Percentiles rank a stretch among this genome's conserved stretches.
Evolutionary conservation across 2,113 vertebrate species (phyloP).

Genomic region (Vireo altiloquus): DNA sequence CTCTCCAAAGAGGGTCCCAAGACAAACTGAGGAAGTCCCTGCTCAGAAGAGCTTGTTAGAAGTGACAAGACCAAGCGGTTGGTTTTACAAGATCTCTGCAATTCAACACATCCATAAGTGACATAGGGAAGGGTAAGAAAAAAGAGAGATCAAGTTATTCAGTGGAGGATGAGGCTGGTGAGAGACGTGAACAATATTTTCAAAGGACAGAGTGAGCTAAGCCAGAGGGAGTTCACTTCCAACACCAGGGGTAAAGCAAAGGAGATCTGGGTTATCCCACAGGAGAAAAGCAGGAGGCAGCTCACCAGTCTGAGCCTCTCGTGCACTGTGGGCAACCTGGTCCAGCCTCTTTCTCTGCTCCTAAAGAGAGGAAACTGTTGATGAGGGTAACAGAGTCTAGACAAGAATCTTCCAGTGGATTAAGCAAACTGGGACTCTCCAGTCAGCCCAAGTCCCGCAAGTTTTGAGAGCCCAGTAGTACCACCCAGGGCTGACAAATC

Average conservation of each 20-base stretch:
- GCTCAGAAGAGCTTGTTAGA: neutral
- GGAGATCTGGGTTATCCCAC: neutral
- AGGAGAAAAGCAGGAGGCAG: neutral
- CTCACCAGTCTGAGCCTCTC: neutral
- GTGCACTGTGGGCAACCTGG: neutral
- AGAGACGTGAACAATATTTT: neutral
- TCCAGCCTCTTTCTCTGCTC: neutral
- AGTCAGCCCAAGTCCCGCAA: neutral
- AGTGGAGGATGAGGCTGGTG: neutral
- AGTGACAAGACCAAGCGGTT: accelerated
- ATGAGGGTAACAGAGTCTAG: neutral
- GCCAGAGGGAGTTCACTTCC: neutral
- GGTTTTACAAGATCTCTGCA: neutral
- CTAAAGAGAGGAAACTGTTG: neutral
- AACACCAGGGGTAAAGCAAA: neutral
- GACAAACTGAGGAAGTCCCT: neutral
- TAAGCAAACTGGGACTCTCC: neutral
- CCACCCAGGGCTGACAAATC: neutral
- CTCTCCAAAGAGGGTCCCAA: neutral
- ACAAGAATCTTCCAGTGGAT: neutral
- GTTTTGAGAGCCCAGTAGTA: neutral
- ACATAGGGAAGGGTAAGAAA: neutral
- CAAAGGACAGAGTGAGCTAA: neutral
- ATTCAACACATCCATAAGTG: neutral
- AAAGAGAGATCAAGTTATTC: neutral